Conservation (phyloP, 2,888 invertebrate genomes). For the Acheta domesticus region DNA sequence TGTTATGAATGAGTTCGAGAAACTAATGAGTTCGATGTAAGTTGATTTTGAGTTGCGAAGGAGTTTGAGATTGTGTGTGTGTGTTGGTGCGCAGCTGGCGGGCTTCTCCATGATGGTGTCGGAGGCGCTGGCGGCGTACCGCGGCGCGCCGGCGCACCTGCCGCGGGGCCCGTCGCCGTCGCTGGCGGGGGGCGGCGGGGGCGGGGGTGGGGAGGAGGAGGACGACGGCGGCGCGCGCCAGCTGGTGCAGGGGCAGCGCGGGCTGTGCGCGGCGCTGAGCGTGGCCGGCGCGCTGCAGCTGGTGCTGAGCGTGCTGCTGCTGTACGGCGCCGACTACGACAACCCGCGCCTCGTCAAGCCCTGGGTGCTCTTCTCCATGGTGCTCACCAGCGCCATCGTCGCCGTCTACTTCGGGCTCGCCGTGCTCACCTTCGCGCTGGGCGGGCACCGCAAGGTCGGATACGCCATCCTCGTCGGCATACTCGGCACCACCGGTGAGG, state of each 20-base stretch:
- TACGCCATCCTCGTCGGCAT: background rate
- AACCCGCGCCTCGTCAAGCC: background rate
- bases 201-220: background rate
- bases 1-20: no score
- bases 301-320: background rate
- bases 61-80: no score
- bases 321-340: background rate
- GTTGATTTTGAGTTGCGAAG: no score
- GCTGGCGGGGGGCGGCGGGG: background rate
- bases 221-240: background rate
- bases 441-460: background rate
- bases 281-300: slow-evolving; percentile 7
- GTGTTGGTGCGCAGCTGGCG: slow-evolving; percentile 11
- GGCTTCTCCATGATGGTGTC: slow-evolving; percentile 8
- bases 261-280: background rate
- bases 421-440: background rate
- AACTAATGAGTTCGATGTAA: no score
- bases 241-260: background rate
- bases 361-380: background rate
- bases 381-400: background rate
- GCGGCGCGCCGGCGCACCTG: background rate
- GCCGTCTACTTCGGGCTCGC: background rate
- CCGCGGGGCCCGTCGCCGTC: background rate
- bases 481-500: background rate
- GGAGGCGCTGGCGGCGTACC: background rate